Evolutionary conservation across 2,113 vertebrate genomes (phyloP).

Genomic region (Centropus bengalensis): DNA sequence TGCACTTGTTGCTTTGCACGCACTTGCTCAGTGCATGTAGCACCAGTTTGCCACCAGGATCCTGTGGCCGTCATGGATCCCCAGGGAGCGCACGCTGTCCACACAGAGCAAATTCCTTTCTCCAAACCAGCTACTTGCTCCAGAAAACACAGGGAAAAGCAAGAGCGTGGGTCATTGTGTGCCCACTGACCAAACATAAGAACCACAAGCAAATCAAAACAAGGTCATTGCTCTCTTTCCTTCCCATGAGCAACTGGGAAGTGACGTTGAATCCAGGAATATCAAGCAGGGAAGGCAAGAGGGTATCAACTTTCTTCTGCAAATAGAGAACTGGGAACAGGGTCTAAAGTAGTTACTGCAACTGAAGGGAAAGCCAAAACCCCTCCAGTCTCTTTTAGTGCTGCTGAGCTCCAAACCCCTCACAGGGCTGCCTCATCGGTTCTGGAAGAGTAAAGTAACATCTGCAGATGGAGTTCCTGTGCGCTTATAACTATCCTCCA

Average conservation of each 20-base stretch:
- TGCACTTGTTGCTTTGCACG: background rate
- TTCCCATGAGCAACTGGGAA: background rate
- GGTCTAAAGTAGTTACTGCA: background rate
- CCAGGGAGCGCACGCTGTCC: background rate
- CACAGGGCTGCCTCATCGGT: background rate
- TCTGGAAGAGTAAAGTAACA: background rate
- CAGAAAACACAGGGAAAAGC: background rate
- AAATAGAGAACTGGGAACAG: background rate
- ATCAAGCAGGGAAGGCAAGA: background rate
- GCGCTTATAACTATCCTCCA: background rate
- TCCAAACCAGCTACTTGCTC: background rate
- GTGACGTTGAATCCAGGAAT: background rate
- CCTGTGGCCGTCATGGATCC: background rate
- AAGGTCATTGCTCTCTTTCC: background rate
- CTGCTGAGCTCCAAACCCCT: background rate
- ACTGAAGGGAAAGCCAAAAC: constrained; percentile 8
- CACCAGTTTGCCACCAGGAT: background rate
- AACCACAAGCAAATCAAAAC: background rate
- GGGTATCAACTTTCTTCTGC: background rate
- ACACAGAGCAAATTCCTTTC: background rate
- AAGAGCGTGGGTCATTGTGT: background rate
- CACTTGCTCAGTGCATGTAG: background rate
- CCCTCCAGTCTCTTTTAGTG: background rate
- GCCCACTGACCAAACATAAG: background rate
- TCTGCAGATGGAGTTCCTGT: background rate